These are phyloP conservation scores for Gnathonemus echidnorhynchus DNA, from an alignment of 2,113 vertebrate genomes.

Conservation along the genomic window DNA sequence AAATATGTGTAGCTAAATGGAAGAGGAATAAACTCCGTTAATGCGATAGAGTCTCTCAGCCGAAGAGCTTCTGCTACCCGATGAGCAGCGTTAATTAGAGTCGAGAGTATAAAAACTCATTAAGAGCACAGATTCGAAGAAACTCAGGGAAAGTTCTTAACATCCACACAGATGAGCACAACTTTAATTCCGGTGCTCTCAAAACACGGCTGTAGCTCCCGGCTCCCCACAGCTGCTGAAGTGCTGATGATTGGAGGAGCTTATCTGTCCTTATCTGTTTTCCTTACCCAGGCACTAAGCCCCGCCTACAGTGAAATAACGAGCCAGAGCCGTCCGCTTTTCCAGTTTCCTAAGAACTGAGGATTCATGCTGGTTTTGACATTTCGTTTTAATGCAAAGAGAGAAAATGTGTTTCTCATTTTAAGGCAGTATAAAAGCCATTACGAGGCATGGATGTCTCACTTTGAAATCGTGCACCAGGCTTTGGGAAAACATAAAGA, in stretches of 20 bases:
- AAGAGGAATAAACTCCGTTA: neutral
- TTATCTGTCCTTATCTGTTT: neutral
- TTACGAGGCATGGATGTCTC: slow-evolving; percentile 42
- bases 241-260: neutral
- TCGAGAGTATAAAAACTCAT: neutral
- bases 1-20: neutral
- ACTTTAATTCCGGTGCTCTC: neutral
- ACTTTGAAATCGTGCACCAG: slow-evolving; percentile 58
- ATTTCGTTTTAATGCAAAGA: slow-evolving; percentile 38
- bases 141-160: neutral
- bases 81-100: neutral
- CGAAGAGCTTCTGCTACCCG: neutral
- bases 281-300: neutral
- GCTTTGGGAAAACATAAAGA: slow-evolving; percentile 58
- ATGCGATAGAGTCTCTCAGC: neutral
- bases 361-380: slow-evolving; percentile 32
- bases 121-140: neutral
- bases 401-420: slow-evolving; percentile 62
- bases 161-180: neutral
- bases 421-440: slow-evolving; percentile 39
- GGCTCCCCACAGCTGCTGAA: neutral
- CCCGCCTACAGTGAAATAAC: neutral
- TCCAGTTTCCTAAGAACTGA: slow-evolving; percentile 21
- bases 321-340: neutral
- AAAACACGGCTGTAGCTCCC: neutral